Conservation (phyloP, 2,888 invertebrate genomes). For the Agrotis puta region DNA sequence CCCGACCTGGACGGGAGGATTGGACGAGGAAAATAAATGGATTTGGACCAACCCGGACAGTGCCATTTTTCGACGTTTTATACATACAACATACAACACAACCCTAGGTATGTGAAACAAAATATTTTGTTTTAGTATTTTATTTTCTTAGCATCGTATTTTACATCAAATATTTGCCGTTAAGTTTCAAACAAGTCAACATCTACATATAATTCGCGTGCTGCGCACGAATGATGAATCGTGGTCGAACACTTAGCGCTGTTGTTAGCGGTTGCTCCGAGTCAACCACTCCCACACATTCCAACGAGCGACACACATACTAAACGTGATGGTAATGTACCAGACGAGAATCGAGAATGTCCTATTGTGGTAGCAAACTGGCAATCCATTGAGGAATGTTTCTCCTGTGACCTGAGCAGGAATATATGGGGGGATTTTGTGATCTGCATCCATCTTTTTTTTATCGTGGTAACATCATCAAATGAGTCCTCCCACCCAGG, state of each 20-base stretch:
- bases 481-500: too few relatives aligned
- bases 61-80: too few relatives aligned
- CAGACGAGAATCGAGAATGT: conserved; percentile 34
- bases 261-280: conserved; percentile 55
- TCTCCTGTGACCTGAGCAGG: background rate
- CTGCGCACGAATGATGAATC: conserved; percentile 32
- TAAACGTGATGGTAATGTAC: conserved; percentile 52
- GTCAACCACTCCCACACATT: conserved; percentile 83
- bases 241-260: conserved; percentile 55
- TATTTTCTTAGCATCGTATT: background rate
- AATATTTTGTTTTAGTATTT: too few relatives aligned
- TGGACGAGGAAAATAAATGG: too few relatives aligned
- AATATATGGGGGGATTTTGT: background rate
- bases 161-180: conserved; percentile 6
- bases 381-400: conserved; percentile 5
- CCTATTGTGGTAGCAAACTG: conserved; percentile 2
- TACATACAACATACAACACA: too few relatives aligned
- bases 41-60: too few relatives aligned
- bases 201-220: conserved; percentile 40
- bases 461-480: too few relatives aligned
- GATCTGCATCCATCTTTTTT: too few relatives aligned
- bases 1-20: too few relatives aligned
- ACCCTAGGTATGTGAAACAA: too few relatives aligned
- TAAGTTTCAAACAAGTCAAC: conserved; percentile 20
- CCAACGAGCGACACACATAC: conserved; percentile 78